These are phyloP conservation scores for Lypha dubia DNA, from an alignment of 2,888 invertebrate genomes.

Conservation along the genomic window DNA sequence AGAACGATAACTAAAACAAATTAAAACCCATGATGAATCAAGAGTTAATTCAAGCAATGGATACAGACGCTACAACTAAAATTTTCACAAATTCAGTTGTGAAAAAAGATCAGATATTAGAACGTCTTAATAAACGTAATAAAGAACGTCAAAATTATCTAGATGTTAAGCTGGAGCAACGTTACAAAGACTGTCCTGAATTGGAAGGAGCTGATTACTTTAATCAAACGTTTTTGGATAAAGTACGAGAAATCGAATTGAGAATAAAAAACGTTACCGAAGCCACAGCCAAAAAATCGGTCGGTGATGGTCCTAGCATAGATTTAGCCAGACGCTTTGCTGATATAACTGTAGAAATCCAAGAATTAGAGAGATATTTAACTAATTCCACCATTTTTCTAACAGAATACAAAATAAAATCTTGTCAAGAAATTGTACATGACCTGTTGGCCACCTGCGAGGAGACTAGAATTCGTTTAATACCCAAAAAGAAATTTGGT, in stretches of 20 bases:
- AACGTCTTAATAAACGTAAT: conserved; percentile 82
- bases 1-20: conserved; percentile 73
- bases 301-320: conserved; percentile 59
- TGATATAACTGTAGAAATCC: conserved; percentile 88
- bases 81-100: conserved; percentile 35
- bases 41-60: conserved; percentile 37
- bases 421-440: conserved; percentile 89
- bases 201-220: conserved; percentile 86
- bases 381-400: conserved; percentile 91
- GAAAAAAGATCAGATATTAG: conserved; percentile 80
- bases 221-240: conserved; percentile 87
- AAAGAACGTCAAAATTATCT: conserved; percentile 82
- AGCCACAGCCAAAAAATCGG: conserved; percentile 77
- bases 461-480: conserved; percentile 88
- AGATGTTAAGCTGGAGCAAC: conserved; percentile 81
- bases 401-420: conserved; percentile 91
- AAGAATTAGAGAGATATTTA: conserved; percentile 90
- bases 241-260: conserved; percentile 87
- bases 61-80: conserved; percentile 34
- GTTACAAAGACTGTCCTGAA: conserved; percentile 79
- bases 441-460: conserved; percentile 88
- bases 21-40: conserved; percentile 52
- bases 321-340: conserved; percentile 86
- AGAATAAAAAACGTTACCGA: conserved; percentile 84
- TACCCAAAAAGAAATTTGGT: conserved; percentile 94